Base-by-base conservation (phyloP, 2,888 invertebrate species). In the Acholoe squamosa region DNA sequence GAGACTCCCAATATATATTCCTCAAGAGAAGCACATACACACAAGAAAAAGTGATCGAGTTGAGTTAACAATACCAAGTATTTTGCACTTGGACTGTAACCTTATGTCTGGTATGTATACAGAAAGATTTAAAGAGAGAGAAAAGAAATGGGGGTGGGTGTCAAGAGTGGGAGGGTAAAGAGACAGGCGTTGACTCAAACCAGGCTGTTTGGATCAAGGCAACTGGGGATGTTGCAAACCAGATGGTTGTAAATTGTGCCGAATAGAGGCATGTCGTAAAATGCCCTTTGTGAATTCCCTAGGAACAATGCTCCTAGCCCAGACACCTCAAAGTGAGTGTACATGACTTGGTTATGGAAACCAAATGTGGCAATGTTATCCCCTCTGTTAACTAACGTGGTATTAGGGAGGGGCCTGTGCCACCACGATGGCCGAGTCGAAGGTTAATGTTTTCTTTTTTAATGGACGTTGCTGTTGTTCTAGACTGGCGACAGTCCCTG, bases 121-220 rank as follows among this genome's bases (percentile, higher is more conserved):
- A 67, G 19, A 54, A 61, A 61, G 61, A 61, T n/a, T n/a, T 61
- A 12, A 61, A 19, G n/a, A 61, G 61, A 61, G 19, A n/a, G 19
- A 61, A 61, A 61, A 61, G 14, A 14, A 61, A 61, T n/a, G n/a
- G 61, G 25, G 77, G 77, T 28, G 77, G 77, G 16, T 1, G 77
- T 19, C n/a, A 25, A 77, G 25, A 28, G 77, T 16, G 77, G 34
- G 31, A 34, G 77, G 84, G 84, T 34, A 16, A 51, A 16, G 84
- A 77, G 77, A 43, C 61, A n/a, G 61, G 61, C 61, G 22, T 61
- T 3, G 61, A n/a, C 28, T n/a, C 71, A 71, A n/a, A 71, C 71
- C 28, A 71, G 71, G 71, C 31, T 28, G 71, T 71, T 71, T 71
- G 71, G 25, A 71, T 71, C 71, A 71, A 1, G 31, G 71, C 71